A percentile compares a stretch with the other conserved stretches of the same genome.
phyloP scores from a whole-genome alignment of 2,113 vertebrate species.

The Corapipo altera region DNA sequence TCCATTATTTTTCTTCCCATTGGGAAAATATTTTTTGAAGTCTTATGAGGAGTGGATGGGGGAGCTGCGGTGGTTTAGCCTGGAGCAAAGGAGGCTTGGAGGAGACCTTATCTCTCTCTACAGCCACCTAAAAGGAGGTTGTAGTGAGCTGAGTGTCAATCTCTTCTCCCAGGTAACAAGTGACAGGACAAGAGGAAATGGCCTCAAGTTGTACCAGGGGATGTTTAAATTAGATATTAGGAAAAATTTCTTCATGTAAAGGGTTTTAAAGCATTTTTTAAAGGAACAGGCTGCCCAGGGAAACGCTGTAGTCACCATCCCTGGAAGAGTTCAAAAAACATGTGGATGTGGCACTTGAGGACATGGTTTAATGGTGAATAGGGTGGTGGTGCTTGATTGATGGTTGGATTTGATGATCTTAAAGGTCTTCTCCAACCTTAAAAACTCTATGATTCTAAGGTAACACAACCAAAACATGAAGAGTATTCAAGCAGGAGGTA shows the following conservation, averaged over 20 bases:
- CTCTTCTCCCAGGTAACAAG: neutral
- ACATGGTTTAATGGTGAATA: neutral
- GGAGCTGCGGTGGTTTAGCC: neutral
- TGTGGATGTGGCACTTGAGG: neutral
- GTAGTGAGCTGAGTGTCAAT: neutral
- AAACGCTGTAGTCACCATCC: neutral
- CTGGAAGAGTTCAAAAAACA: neutral
- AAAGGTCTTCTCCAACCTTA: neutral
- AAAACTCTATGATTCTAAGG: neutral
- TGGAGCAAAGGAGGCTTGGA: neutral
- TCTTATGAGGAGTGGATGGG: neutral
- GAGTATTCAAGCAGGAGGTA: accelerated
- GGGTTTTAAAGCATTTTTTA: neutral
- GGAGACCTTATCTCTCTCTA: neutral
- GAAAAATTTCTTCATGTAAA: no score
- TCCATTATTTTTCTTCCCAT: neutral
- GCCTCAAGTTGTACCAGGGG: no score
- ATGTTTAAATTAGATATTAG: neutral
- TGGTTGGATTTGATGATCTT: neutral
- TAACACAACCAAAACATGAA: neutral
- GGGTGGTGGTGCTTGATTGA: no score
- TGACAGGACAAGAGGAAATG: neutral
- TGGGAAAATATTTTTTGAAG: neutral
- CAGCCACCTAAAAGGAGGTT: neutral
- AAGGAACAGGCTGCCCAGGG: neutral